A percentile compares a stretch with the other conserved stretches of the same genome.
These are phyloP conservation scores for Eupeodes corollae DNA, from an alignment of 1,140 invertebrate species.

Conservation along the genomic window DNA sequence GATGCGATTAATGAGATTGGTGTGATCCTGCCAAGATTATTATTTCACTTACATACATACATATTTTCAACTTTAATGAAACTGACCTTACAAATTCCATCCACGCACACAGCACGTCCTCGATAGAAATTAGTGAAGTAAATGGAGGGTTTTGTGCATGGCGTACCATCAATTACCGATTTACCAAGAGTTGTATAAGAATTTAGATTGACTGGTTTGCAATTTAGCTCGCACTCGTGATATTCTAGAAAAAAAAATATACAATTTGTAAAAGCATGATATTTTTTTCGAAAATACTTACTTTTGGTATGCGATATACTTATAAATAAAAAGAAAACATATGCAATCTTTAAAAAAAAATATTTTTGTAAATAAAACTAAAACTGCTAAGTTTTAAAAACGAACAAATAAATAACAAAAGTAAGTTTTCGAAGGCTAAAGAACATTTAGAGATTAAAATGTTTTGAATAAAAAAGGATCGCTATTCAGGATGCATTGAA, in stretches of 20 bases:
- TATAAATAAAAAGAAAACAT: not conserved
- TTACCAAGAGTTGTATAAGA: slow-evolving; percentile 78
- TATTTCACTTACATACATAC: not conserved
- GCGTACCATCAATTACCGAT: slow-evolving; percentile 71
- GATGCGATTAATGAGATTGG: not conserved
- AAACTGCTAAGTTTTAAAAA: too few species aligned
- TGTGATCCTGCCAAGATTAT: not conserved
- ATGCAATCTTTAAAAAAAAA: not conserved
- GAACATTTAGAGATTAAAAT: too few species aligned
- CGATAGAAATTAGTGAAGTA: slow-evolving; percentile 34
- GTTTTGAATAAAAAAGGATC: too few species aligned
- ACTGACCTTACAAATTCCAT: slow-evolving; percentile 71
- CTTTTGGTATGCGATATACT: too few species aligned
- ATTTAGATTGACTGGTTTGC: slow-evolving; percentile 61
- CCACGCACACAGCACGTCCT: slow-evolving; percentile 61
- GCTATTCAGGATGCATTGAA: too few species aligned
- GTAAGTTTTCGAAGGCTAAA: too few species aligned
- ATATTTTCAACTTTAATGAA: not conserved
- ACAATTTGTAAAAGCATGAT: not conserved
- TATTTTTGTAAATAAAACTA: too few species aligned
- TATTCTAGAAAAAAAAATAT: slow-evolving; percentile 11
- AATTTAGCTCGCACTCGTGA: slow-evolving; percentile 63
- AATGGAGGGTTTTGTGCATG: slow-evolving; percentile 51
- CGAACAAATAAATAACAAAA: too few species aligned
- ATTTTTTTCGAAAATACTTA: not conserved